Conservation (phyloP, 2,888 invertebrate species). For the Coremacera marginata region DNA sequence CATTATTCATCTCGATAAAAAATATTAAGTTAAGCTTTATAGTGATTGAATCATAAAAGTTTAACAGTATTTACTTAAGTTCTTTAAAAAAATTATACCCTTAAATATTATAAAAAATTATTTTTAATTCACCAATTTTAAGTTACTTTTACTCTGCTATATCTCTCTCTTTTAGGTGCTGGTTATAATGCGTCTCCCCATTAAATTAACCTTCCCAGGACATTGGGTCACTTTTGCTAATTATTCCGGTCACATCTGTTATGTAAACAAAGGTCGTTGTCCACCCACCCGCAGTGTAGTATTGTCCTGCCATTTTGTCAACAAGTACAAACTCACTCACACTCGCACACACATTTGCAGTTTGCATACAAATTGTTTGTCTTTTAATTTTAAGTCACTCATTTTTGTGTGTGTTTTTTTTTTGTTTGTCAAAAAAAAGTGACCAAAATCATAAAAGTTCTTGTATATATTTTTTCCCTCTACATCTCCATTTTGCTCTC, state of each 20-base stretch:
- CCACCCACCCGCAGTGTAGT: not conserved
- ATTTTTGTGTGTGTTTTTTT: not conserved
- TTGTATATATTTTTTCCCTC: not conserved
- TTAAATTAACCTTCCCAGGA: constrained; percentile 21
- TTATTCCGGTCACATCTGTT: constrained; percentile 65
- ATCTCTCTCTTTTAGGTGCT: not conserved
- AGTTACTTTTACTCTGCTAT: not conserved
- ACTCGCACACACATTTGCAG: not conserved
- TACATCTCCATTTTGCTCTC: not conserved
- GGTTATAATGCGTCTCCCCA: not conserved
- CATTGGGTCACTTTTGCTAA: constrained; percentile 61
- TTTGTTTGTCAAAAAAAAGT: not conserved
- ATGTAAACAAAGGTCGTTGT: constrained; percentile 54
- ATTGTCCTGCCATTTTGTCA: constrained; percentile 38
- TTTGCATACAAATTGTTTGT: constrained; percentile 10
- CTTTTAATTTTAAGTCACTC: too few species aligned
- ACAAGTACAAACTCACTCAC: not conserved
- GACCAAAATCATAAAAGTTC: not conserved
- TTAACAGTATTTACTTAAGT: not conserved
- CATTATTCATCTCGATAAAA: not conserved
- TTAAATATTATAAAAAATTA: too few species aligned
- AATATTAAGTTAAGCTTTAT: not conserved
- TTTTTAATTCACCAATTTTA: too few species aligned
- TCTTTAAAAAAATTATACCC: not conserved
- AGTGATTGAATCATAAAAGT: not conserved